Conservation (phyloP, 2,888 invertebrate genomes). For the Mongoloraphidia duomilia region DNA sequence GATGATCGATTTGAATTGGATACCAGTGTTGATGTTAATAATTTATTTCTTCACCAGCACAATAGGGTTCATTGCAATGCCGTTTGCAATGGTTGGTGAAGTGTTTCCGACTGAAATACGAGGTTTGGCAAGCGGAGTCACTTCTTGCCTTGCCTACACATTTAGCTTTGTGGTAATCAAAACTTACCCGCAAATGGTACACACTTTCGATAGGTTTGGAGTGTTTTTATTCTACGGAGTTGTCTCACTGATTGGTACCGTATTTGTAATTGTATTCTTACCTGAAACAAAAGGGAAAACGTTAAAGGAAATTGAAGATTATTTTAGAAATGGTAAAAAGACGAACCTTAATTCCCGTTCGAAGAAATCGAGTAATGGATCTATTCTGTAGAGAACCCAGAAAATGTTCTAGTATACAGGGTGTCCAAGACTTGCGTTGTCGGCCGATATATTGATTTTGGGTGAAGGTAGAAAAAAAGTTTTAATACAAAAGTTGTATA, state of each 20-base stretch:
- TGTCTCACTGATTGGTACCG: constrained; percentile 31
- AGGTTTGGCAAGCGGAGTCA: constrained; percentile 34
- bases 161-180: constrained; percentile 39
- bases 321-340: constrained; percentile 22
- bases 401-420: no score
- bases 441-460: no score
- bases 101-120: constrained; percentile 37
- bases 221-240: constrained; percentile 35
- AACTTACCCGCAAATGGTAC: constrained; percentile 32
- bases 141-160: constrained; percentile 32
- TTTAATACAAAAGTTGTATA: no score
- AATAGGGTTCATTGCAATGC: constrained; percentile 38
- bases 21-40: constrained; percentile 32
- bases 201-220: constrained; percentile 28
- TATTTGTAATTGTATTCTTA: constrained; percentile 31
- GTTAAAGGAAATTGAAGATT: constrained; percentile 33
- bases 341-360: no score
- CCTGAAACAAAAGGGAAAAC: constrained; percentile 41
- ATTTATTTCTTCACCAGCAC: constrained; percentile 36
- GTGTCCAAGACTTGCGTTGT: no score
- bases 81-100: constrained; percentile 42
- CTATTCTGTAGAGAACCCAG: no score
- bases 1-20: constrained; percentile 18
- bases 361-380: no score
- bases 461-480: no score